Evolutionary conservation across 2,888 invertebrate genomes (phyloP).

Genomic region (Drosophila meridionalis): DNA sequence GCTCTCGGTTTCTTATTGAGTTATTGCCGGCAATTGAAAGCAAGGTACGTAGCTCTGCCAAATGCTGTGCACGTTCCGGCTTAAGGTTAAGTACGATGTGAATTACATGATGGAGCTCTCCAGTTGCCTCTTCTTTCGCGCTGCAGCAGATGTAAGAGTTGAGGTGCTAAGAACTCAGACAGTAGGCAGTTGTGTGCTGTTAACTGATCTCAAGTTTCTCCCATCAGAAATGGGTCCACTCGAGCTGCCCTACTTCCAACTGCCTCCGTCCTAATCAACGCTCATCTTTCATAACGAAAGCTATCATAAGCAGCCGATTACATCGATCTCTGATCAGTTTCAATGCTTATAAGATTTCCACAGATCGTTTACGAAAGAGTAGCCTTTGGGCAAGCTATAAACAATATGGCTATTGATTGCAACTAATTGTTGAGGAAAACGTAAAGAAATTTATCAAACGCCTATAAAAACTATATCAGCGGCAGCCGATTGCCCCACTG

Average conservation of each 20-base stretch:
- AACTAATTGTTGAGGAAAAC: slow-evolving; percentile 75
- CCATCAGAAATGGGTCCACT: not conserved
- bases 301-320: slow-evolving; percentile 25
- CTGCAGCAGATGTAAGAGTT: slow-evolving; percentile 22
- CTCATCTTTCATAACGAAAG: slow-evolving; percentile 45
- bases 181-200: not conserved
- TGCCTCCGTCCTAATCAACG: slow-evolving; percentile 26
- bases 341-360: slow-evolving; percentile 38
- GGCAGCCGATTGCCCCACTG: slow-evolving; percentile 24
- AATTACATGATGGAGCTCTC: slow-evolving; percentile 25
- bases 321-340: slow-evolving; percentile 42
- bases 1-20: slow-evolving; percentile 62
- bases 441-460: slow-evolving; percentile 76
- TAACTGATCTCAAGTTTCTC: slow-evolving; percentile 7
- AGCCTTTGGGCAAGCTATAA: slow-evolving; percentile 51
- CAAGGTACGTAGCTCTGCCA: slow-evolving; percentile 45
- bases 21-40: slow-evolving; percentile 76
- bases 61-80: slow-evolving; percentile 67
- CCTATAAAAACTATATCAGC: slow-evolving; percentile 78
- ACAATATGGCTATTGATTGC: slow-evolving; percentile 77
- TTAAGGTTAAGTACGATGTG: slow-evolving; percentile 65
- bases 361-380: slow-evolving; percentile 18
- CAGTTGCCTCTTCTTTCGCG: not conserved
- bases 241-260: slow-evolving; percentile 26
- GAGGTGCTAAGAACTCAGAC: not conserved